These are phyloP conservation scores for Caenorhabditis angaria DNA, from an alignment of 2,888 invertebrate genomes.

Conservation along the genomic window DNA sequence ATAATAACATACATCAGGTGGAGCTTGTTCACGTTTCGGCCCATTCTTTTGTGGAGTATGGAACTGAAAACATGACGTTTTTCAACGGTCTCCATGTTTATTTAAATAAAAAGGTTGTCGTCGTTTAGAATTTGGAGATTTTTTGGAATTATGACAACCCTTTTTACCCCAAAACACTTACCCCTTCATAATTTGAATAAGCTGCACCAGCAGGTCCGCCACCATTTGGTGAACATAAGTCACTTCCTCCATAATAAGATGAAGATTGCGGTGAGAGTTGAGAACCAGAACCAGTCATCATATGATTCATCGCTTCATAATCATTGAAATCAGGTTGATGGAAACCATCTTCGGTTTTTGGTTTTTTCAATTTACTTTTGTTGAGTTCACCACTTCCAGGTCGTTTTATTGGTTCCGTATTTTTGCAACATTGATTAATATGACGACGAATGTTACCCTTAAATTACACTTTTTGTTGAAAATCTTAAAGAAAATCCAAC, in stretches of 20 bases:
- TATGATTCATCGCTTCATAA: not conserved
- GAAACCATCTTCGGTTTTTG: conserved; percentile 20
- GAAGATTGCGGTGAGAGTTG: conserved; percentile 31
- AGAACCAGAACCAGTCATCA: conserved; percentile 19
- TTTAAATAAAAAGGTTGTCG: not conserved
- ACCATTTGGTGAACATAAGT: conserved; percentile 29
- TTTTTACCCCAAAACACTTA: not conserved
- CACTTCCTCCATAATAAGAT: conserved; percentile 22
- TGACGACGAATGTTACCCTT: conserved; percentile 64
- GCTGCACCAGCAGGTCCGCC: not conserved
- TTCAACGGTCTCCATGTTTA: not conserved
- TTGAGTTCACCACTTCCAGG: conserved; percentile 4
- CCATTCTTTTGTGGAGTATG: conserved; percentile 3
- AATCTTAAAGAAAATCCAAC: too few relatives aligned
- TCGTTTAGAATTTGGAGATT: too few relatives aligned
- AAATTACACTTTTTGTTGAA: conserved; percentile 13
- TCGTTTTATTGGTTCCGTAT: conserved; percentile 34
- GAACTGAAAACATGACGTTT: not conserved
- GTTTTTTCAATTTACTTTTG: conserved; percentile 14
- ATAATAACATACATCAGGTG: not conserved
- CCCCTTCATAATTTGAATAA: conserved; percentile 7
- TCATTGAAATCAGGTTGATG: conserved; percentile 5
- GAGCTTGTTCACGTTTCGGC: not conserved
- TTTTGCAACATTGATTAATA: conserved; percentile 63
- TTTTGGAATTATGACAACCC: too few relatives aligned